A percentile compares a stretch with the other conserved stretches of the same genome.
Conservation (phyloP, 2,113 vertebrate species). For the Ophiodon elongatus region DNA sequence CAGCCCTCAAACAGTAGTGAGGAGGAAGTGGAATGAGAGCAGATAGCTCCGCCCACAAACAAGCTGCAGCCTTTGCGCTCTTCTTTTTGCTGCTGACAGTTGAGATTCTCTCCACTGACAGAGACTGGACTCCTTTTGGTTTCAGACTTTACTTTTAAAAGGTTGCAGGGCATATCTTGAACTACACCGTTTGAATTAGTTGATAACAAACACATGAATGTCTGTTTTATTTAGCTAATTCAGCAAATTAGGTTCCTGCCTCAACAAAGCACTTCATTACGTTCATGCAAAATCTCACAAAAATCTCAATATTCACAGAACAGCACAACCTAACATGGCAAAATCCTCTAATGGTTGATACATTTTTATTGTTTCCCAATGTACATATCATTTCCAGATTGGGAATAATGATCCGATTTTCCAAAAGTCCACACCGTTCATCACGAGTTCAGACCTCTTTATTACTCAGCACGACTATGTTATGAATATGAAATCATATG, state of each 20-base stretch:
- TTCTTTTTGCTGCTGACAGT: too few species aligned
- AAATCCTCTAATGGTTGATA: not conserved
- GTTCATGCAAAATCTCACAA: not conserved
- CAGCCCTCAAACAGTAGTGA: accelerated
- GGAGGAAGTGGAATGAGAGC: not conserved
- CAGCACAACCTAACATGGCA: not conserved
- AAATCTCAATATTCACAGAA: not conserved
- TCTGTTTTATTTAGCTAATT: not conserved
- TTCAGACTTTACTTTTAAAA: too few species aligned
- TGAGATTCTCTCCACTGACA: too few species aligned
- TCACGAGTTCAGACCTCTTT: not conserved
- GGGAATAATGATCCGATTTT: not conserved
- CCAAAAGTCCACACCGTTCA: not conserved
- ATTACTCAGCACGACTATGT: not conserved
- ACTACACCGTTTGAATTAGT: too few species aligned
- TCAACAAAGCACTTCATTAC: too few species aligned
- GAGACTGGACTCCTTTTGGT: too few species aligned
- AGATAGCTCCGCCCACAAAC: not conserved
- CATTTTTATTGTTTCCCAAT: not conserved
- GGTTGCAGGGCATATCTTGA: too few species aligned
- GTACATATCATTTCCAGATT: not conserved
- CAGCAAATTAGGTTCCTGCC: not conserved
- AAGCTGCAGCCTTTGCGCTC: not conserved
- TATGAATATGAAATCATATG: not conserved
- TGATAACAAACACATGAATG: not conserved